Evolutionary conservation across 2,888 invertebrate species (phyloP).

Genomic region (Synergus umbraculus): DNA sequence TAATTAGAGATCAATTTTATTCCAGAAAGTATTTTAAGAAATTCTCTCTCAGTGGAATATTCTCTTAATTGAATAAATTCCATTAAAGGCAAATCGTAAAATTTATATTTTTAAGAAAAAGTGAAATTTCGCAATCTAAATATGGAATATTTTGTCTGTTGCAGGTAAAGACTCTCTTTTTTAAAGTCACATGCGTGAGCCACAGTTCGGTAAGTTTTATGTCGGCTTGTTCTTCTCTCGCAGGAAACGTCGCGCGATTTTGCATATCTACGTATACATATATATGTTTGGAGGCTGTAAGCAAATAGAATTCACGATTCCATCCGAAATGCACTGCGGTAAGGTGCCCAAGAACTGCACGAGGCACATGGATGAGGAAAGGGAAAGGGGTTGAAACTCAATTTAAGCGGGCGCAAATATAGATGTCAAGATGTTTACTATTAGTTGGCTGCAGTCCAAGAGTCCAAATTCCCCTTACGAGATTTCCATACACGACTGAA

Average conservation of each 20-base stretch:
- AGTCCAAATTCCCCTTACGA: slow-evolving; percentile 54
- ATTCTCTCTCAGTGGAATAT: no score
- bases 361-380: slow-evolving; percentile 51
- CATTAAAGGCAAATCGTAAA: no score
- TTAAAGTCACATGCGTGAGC: neutral
- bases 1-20: neutral
- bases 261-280: slow-evolving; percentile 42
- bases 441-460: slow-evolving; percentile 70
- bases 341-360: slow-evolving; percentile 38
- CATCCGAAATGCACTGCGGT: slow-evolving; percentile 53
- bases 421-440: slow-evolving; percentile 74
- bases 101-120: no score
- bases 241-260: slow-evolving; percentile 41
- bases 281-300: neutral
- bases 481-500: slow-evolving; percentile 65
- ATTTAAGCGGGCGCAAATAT: slow-evolving; percentile 71
- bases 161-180: slow-evolving; percentile 59
- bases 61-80: no score
- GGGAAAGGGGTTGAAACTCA: slow-evolving; percentile 63
- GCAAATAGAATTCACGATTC: slow-evolving; percentile 63
- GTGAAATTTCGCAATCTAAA: neutral
- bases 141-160: slow-evolving; percentile 56
- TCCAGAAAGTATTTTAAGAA: neutral
- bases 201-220: slow-evolving; percentile 3
- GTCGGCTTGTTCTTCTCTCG: slow-evolving; percentile 43